Percentiles rank a stretch among this genome's conserved stretches.
Conservation (phyloP, 2,888 invertebrate genomes). For the Agrenia bidenticulata region DNA sequence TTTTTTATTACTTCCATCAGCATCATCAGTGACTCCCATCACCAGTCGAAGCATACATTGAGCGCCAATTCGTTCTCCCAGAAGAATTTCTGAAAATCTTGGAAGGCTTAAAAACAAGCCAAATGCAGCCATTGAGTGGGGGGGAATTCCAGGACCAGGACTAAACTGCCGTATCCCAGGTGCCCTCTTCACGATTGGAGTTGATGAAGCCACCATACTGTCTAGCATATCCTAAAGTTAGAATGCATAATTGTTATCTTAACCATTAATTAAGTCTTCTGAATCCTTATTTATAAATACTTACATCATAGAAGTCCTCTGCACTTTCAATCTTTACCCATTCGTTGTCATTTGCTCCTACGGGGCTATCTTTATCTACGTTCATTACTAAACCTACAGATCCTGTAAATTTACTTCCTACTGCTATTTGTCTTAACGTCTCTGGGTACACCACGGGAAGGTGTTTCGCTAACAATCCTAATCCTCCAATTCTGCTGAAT, state of each 20-base stretch:
- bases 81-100: constrained; percentile 84
- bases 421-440: constrained; percentile 62
- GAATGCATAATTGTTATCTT: background rate
- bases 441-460: constrained; percentile 86
- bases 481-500: constrained; percentile 83
- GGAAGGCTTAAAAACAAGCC: constrained; percentile 84
- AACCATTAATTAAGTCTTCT: background rate
- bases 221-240: constrained; percentile 49
- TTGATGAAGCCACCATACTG: constrained; percentile 45
- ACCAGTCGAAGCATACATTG: constrained; percentile 82
- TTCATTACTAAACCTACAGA: constrained; percentile 35
- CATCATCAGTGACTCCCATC: constrained; percentile 87
- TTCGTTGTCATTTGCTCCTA: constrained; percentile 56
- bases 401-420: constrained; percentile 45
- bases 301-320: constrained; percentile 62
- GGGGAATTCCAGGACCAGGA: constrained; percentile 60
- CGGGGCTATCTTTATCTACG: constrained; percentile 50
- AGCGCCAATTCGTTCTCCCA: constrained; percentile 80
- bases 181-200: constrained; percentile 42
- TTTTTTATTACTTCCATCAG: constrained; percentile 72
- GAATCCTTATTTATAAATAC: constrained; percentile 11
- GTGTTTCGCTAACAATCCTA: constrained; percentile 83
- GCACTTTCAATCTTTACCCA: constrained; percentile 67
- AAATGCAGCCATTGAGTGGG: constrained; percentile 88
- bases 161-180: constrained; percentile 43